Evolutionary conservation across 2,888 invertebrate species (phyloP).

Genomic region (Spisula solida): DNA sequence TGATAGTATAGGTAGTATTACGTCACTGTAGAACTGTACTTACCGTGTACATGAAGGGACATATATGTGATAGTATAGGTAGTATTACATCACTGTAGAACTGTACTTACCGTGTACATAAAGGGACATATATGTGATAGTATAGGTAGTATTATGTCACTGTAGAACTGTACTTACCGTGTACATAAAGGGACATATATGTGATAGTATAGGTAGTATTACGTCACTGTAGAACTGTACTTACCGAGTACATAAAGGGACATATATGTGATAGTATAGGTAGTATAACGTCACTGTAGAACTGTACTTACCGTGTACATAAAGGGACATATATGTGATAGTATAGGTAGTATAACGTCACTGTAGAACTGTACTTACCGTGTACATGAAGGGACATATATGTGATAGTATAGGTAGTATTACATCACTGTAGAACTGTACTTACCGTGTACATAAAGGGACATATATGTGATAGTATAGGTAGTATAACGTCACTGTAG

Average conservation of each 20-base stretch:
- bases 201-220: slow-evolving; percentile 93
- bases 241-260: no score
- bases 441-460: no score
- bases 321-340: slow-evolving; percentile 93
- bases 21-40: slow-evolving; percentile 92
- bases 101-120: no score
- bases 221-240: slow-evolving; percentile 93
- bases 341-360: slow-evolving; percentile 93
- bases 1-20: slow-evolving; percentile 93
- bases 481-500: slow-evolving; percentile 92
- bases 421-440: slow-evolving; percentile 92
- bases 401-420: slow-evolving; percentile 93
- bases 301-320: no score
- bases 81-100: slow-evolving; percentile 93
- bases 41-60: no score
- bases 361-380: slow-evolving; percentile 93
- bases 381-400: slow-evolving; percentile 92
- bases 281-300: slow-evolving; percentile 92
- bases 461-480: slow-evolving; percentile 93
- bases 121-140: slow-evolving; percentile 93
- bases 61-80: slow-evolving; percentile 93
- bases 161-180: slow-evolving; percentile 93
- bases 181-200: slow-evolving; percentile 93
- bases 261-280: slow-evolving; percentile 93
- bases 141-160: slow-evolving; percentile 93